A percentile compares a stretch with the other conserved stretches of the same genome.
phyloP scores from a whole-genome alignment of 2,797 vertebrate species.

The Periophthalmus magnuspinnatus region DNA sequence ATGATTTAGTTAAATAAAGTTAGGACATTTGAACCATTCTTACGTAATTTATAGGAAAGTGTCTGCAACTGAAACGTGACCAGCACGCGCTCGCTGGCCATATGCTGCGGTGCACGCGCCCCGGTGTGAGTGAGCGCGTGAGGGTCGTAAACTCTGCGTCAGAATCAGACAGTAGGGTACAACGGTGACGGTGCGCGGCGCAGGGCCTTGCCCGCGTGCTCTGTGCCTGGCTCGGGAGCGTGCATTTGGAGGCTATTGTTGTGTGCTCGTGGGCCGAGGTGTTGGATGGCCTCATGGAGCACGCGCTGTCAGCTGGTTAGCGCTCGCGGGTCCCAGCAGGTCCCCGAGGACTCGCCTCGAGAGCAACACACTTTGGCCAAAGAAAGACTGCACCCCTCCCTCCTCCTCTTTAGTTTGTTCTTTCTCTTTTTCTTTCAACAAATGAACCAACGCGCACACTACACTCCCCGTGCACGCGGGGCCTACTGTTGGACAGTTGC shows the following conservation, averaged over 20 bases:
- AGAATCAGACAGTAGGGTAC: not conserved
- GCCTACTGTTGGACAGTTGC: conserved; percentile 5
- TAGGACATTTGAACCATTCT: conserved; percentile 20
- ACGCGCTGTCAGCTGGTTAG: conserved; percentile 99
- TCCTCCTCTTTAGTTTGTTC: conserved; percentile 26
- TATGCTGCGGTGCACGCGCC: conserved; percentile 85
- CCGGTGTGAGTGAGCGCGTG: conserved; percentile 50
- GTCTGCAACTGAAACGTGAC: conserved; percentile 45
- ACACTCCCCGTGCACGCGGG: conserved; percentile 19
- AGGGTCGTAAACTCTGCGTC: conserved; percentile 2
- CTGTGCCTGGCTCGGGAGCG: conserved; percentile 63
- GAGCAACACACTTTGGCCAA: conserved; percentile 73
- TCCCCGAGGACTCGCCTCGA: conserved; percentile 85
- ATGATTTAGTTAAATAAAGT: conserved; percentile 12
- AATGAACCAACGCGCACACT: conserved; percentile 30
- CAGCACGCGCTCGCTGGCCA: conserved; percentile 84
- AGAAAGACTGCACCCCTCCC: conserved; percentile 46
- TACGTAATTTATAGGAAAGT: conserved; percentile 34
- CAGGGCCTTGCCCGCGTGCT: conserved; percentile 30
- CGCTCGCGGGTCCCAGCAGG: conserved; percentile 85
- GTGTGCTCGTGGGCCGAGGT: conserved; percentile 81
- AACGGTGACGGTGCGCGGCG: not conserved
- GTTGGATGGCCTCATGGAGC: conserved; percentile 88
- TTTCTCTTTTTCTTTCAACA: conserved; percentile 19
- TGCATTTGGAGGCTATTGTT: conserved; percentile 84